These are phyloP conservation scores for Heterodera carotae DNA, from an alignment of 1,140 invertebrate genomes.

Conservation along the genomic window DNA sequence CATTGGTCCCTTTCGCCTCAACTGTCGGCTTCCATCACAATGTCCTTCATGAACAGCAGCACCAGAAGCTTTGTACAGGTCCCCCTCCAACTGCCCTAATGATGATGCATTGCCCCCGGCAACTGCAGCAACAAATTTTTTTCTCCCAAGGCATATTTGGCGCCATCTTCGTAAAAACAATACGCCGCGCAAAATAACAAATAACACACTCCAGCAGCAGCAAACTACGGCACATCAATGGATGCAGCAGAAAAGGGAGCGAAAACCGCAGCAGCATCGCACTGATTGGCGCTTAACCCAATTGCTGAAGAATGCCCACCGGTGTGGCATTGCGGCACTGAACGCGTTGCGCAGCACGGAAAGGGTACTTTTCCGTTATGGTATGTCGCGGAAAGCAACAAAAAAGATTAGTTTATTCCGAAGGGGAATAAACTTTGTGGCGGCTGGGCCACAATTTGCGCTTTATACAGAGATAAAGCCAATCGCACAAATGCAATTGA, in stretches of 20 bases:
- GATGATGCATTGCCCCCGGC: neutral
- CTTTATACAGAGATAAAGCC: too few species aligned
- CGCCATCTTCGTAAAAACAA: too few species aligned
- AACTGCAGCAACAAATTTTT: neutral
- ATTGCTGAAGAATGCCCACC: constrained; percentile 32
- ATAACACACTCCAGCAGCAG: constrained; percentile 11
- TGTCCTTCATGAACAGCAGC: neutral
- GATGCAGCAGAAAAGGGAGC: constrained; percentile 2
- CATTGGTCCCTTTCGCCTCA: neutral
- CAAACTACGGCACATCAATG: neutral
- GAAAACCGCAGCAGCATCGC: constrained; percentile 16
- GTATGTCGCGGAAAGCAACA: too few species aligned
- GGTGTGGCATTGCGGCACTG: constrained; percentile 46
- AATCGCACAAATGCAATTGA: too few species aligned
- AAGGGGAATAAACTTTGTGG: too few species aligned
- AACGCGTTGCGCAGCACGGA: constrained; percentile 44
- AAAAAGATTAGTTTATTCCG: too few species aligned
- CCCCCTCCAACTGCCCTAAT: neutral
- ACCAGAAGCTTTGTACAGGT: neutral
- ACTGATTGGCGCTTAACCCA: neutral
- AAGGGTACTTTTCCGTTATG: too few species aligned
- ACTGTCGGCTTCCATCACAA: neutral
- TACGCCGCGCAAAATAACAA: neutral
- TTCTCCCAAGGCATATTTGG: neutral
- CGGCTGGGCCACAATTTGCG: too few species aligned